Conservation (phyloP, 92 coral and sea anemone genomes). For the Epizoanthus fatuus region DNA sequence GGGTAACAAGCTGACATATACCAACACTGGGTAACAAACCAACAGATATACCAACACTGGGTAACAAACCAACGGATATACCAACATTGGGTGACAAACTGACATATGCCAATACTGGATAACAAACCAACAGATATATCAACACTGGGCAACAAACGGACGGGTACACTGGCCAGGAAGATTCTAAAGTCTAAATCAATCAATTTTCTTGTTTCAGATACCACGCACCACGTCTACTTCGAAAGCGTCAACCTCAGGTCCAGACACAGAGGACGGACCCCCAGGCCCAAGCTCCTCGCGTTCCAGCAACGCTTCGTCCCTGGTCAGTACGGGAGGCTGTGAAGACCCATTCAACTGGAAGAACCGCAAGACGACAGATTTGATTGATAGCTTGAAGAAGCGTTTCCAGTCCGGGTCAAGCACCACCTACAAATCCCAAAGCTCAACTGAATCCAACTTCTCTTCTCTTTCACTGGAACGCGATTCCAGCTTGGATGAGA, state of each 20-base stretch:
- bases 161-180: too few relatives aligned
- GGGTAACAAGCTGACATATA: too few relatives aligned
- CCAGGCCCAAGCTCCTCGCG: background rate
- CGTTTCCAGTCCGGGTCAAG: constrained; percentile 59
- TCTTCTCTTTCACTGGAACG: constrained; percentile 1
- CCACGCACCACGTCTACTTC: background rate
- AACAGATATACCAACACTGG: too few relatives aligned
- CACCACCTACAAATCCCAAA: background rate
- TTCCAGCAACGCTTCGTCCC: constrained; percentile 16
- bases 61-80: too few relatives aligned
- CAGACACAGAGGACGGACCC: constrained; percentile 30
- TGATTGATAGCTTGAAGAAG: constrained; percentile 85
- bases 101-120: too few relatives aligned
- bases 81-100: too few relatives aligned
- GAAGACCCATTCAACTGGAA: constrained; percentile 84
- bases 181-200: background rate
- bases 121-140: too few relatives aligned
- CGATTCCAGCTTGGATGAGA: constrained; percentile 74
- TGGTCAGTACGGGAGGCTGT: constrained; percentile 37
- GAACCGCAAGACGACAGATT: constrained; percentile 75
- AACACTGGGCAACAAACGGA: too few relatives aligned
- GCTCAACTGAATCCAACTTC: constrained; percentile 22
- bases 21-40: too few relatives aligned
- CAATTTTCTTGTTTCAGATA: background rate
- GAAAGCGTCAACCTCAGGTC: background rate